Conservation (phyloP, 2,888 invertebrate species). For the Zeuzera pyrina region DNA sequence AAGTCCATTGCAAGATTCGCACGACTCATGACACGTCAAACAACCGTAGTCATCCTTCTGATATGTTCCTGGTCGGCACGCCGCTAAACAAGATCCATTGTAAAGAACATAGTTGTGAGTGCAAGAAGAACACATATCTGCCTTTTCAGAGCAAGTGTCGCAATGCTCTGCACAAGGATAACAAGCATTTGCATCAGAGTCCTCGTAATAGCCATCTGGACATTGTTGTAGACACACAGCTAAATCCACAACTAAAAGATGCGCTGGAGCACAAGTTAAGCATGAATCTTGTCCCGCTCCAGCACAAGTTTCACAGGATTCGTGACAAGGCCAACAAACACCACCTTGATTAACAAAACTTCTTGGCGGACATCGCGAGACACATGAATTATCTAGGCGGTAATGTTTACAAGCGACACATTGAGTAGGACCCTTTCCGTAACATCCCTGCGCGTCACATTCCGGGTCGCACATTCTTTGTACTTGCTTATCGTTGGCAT, state of each 20-base stretch:
- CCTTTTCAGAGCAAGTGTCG: constrained; percentile 86
- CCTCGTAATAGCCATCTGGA: constrained; percentile 90
- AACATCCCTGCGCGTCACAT: constrained; percentile 85
- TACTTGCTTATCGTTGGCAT: constrained; percentile 75
- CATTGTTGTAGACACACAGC: constrained; percentile 91
- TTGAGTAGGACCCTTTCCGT: constrained; percentile 87
- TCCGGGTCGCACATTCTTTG: constrained; percentile 85
- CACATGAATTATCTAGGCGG: constrained; percentile 87
- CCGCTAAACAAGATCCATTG: constrained; percentile 87
- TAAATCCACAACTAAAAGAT: constrained; percentile 86
- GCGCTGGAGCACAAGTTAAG: constrained; percentile 86
- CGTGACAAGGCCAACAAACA: constrained; percentile 89
- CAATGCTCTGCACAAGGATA: constrained; percentile 91
- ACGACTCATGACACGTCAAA: constrained; percentile 82
- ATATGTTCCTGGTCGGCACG: constrained; percentile 87
- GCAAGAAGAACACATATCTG: constrained; percentile 89
- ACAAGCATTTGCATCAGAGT: constrained; percentile 83
- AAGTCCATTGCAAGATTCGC: constrained; percentile 87
- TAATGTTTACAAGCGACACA: constrained; percentile 89
- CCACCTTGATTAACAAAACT: constrained; percentile 87
- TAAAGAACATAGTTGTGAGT: constrained; percentile 89
- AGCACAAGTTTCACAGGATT: constrained; percentile 90
- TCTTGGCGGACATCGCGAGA: constrained; percentile 86
- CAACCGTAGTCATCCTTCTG: constrained; percentile 92
- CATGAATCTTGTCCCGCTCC: constrained; percentile 91